Evolutionary conservation across 2,113 vertebrate species (phyloP), one percentile per base, ranked within the genome.

Genomic region (Pitta sordida): DNA sequence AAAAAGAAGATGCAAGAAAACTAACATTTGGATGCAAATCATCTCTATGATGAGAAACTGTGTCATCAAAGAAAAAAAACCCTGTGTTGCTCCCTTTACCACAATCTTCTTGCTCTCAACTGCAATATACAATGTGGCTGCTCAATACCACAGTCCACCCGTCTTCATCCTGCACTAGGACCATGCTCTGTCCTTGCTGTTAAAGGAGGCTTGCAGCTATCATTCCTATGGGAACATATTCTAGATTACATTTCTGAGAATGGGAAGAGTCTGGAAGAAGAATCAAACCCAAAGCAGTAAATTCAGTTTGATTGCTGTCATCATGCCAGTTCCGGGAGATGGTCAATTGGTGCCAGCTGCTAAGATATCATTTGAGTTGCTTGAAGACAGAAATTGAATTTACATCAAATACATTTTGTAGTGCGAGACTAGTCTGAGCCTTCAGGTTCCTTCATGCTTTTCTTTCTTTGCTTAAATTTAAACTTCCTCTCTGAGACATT

Each of bases 301-400:
- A 95, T 93, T 95, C 91, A 75, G 65, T 95, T 95, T 94, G 93
- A 94, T 90, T 96, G 94, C 94, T 95, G 96, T 96, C 95, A 95
- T 86, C 82, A 55, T 94, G 95, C 95, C 96, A 95, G 34, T 94
- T 96, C 87, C 24, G 56, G 85, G 87, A 96, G 78, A 91, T 7
- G 67, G 87, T 90, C 91, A 94, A 88, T 95, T 91, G 90, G 83
- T 94, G 91, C 95, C 96, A 95, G 93, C 94, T 95, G 94, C 89
- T 96, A 69, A 80, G 75, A 87, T 65, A 94, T 10, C 81, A 71
- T 90, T 34, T 75, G 58, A 91, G 89, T 43, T 89, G 51, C 85
- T 96, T 91, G 83, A 74, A 95, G 87, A 91, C 52, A 87, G 60
- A 94, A 96, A 95, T 83, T 17, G 29, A 95, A 93, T 94, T 83